Percentiles rank a stretch among this genome's conserved stretches.
Conservation (phyloP, 2,797 vertebrate genomes). For the Protosalanx chinensis region DNA sequence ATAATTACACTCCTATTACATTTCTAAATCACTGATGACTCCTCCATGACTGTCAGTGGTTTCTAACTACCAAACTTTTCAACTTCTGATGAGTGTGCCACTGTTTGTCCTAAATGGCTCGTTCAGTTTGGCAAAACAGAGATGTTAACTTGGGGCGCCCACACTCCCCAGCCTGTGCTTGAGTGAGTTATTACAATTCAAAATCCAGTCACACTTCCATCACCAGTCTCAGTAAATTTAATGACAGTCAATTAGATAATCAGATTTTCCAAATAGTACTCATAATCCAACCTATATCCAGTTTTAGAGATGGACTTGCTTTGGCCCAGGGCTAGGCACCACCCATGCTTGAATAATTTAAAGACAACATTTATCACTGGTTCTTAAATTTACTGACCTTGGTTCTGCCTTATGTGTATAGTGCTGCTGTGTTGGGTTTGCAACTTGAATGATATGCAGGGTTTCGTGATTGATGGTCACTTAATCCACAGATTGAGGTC, state of each 20-base stretch:
- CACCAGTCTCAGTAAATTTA: constrained; percentile 77
- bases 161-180: constrained; percentile 50
- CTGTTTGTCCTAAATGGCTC: constrained; percentile 36
- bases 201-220: constrained; percentile 75
- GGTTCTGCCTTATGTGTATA: neutral
- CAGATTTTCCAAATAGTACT: constrained; percentile 71
- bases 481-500: constrained; percentile 5
- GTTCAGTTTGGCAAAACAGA: constrained; percentile 48
- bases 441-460: neutral
- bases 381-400: neutral
- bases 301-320: neutral
- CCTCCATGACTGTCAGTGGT: constrained; percentile 64
- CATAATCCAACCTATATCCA: neutral
- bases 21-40: constrained; percentile 60
- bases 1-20: constrained; percentile 70
- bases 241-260: constrained; percentile 87
- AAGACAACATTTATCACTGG: neutral
- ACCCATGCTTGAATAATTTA: neutral
- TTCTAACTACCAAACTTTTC: constrained; percentile 38
- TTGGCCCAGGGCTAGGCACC: neutral
- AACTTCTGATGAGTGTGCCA: constrained; percentile 41
- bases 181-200: constrained; percentile 72
- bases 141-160: constrained; percentile 53
- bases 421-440: neutral
- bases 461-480: neutral